Evolutionary conservation across 1,140 invertebrate genomes (phyloP).

Genomic region (Lepeophtheirus salmonis): DNA sequence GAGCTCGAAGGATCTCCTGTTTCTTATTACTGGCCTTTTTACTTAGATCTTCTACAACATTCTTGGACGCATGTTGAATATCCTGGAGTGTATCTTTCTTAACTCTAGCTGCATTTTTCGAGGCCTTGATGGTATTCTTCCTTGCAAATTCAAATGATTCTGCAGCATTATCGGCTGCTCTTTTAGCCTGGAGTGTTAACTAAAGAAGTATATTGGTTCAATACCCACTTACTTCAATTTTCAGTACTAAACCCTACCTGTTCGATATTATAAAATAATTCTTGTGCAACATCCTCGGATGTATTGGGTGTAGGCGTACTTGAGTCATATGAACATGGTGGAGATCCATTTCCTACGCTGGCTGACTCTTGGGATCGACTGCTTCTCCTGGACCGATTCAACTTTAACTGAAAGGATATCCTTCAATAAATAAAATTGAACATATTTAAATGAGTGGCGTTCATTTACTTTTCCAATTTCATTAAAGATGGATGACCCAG

Average conservation of each 20-base stretch:
- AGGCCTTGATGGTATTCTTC: background rate
- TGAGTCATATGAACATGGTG: background rate
- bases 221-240: too few species aligned
- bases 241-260: background rate
- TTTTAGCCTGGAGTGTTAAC: slow-evolving; percentile 9
- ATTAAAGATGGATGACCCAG: background rate
- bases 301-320: background rate
- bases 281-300: slow-evolving; percentile 4
- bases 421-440: background rate
- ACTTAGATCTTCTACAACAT: background rate
- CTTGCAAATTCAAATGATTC: slow-evolving; percentile 12
- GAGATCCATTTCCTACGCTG: background rate
- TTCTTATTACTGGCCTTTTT: background rate
- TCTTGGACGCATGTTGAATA: slow-evolving; percentile 8
- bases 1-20: background rate
- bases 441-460: too few species aligned
- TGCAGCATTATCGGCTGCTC: too few species aligned
- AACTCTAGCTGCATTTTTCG: background rate
- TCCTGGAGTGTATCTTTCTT: background rate
- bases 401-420: background rate
- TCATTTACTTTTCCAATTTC: background rate
- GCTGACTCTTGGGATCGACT: too few species aligned
- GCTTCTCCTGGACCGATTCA: background rate
- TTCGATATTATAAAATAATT: slow-evolving; percentile 12
- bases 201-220: background rate